Conservation (phyloP, 2,888 invertebrate species). For the Drosophila nr. perissopoda region DNA sequence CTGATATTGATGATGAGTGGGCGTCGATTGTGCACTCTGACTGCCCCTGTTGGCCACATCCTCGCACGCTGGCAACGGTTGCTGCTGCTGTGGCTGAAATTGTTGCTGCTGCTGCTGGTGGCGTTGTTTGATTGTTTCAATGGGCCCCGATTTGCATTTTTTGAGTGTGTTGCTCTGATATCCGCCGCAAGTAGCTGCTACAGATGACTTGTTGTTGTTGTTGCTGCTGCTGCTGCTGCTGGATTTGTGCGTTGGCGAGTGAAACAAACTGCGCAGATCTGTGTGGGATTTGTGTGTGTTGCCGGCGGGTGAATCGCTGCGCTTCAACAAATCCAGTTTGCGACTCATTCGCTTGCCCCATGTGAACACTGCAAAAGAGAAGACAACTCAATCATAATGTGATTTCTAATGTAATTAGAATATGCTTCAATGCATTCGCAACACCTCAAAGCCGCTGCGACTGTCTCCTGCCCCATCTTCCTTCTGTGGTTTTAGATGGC, state of each 20-base stretch:
- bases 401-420: constrained; percentile 69
- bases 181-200: constrained; percentile 23
- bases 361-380: constrained; percentile 87
- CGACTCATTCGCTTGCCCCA: constrained; percentile 93
- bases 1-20: constrained; percentile 70
- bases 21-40: constrained; percentile 69
- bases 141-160: constrained; percentile 87
- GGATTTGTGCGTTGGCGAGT: constrained; percentile 74
- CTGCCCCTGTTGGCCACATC: constrained; percentile 43
- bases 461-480: constrained; percentile 8
- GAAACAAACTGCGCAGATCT: constrained; percentile 85
- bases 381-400: constrained; percentile 55
- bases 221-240: constrained; percentile 37
- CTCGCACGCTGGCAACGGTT: constrained; percentile 18
- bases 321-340: constrained; percentile 90
- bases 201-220: constrained; percentile 44
- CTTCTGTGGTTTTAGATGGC: constrained; percentile 17
- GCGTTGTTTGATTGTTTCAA: constrained; percentile 85
- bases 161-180: constrained; percentile 84
- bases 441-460: constrained; percentile 61
- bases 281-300: constrained; percentile 86
- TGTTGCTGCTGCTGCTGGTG: constrained; percentile 46
- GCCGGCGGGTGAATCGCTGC: constrained; percentile 85
- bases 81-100: constrained; percentile 27
- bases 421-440: constrained; percentile 75